Percentiles rank a stretch among this genome's conserved stretches.
Evolutionary conservation across 2,797 vertebrate genomes (phyloP).

Genomic region (Amblyraja radiata): DNA sequence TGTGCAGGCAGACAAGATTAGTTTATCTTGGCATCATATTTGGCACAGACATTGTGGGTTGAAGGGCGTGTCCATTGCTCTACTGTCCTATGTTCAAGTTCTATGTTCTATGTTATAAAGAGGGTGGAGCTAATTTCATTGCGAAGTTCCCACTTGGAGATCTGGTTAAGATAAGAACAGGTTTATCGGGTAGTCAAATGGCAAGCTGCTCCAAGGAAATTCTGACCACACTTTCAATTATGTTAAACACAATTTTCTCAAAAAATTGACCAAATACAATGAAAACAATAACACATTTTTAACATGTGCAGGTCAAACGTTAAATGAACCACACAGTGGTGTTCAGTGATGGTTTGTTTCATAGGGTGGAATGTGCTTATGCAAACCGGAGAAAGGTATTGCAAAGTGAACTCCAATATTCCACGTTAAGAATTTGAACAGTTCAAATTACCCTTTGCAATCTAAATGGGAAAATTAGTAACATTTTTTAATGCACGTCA

Average conservation of each 20-base stretch:
- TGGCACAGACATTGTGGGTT: too few relatives aligned
- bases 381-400: neutral
- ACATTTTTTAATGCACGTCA: neutral
- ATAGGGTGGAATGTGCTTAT: neutral
- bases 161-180: too few relatives aligned
- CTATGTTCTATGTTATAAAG: too few relatives aligned
- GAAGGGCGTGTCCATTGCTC: too few relatives aligned
- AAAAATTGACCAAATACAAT: neutral
- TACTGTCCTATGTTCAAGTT: too few relatives aligned
- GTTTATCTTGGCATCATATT: too few relatives aligned
- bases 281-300: neutral
- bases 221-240: neutral
- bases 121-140: too few relatives aligned
- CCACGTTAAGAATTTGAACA: neutral
- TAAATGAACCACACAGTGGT: neutral
- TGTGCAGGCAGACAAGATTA: too few relatives aligned
- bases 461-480: neutral
- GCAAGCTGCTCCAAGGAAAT: too few relatives aligned
- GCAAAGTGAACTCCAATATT: neutral
- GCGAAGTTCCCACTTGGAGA: too few relatives aligned
- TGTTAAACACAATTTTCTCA: neutral
- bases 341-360: neutral
- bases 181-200: too few relatives aligned
- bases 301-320: neutral
- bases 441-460: neutral